Evolutionary conservation across 2,888 invertebrate species (phyloP), one percentile per base, ranked within the genome.

Genomic region (Acronicta aceris): DNA sequence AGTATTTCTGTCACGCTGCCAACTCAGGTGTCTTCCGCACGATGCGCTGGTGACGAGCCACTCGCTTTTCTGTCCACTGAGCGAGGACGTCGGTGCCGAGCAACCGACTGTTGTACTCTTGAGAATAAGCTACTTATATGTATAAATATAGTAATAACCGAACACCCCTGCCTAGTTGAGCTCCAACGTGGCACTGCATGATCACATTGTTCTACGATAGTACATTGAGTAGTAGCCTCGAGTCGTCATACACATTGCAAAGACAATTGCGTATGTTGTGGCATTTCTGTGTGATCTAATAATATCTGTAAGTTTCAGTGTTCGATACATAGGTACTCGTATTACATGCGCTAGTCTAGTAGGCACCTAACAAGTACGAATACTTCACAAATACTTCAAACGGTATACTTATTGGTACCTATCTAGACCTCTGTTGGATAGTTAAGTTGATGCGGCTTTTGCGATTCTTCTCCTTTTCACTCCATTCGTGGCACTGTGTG

Each of bases 1-100:
- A 77, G 83, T 86, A 86, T 86, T 85, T 84, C 67, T 70, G 81
- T 79, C 79, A 43, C 65, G 48, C 47, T 61, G 49, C 61, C 65
- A 42, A 65, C 64, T 56, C 73, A 72, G 79, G 78, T 76, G 81
- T 59, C 79, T 82, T 73, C 78, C 79, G 81, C 71, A 54, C 38
- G 51, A 43, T 6, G 30, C 33, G 25, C 21, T 15, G 13, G 56
- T 16, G 40, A 12, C 15, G 48, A 41, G 27, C 16, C 13, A 15
- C 27, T 16, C 17, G 15, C 8, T 30, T n/a, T n/a, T 47, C 21
- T 12, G 42, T 17, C 16, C 9, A 8, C 16, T 15, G 16, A 27
- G 12, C 9, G 43, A 27, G 15, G 46, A 30, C 15, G 5, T 6
- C 9, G 9, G 16, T 5, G 16, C 30, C 30, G 47, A n/a, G 30